Conservation (phyloP, 1,140 invertebrate genomes). For the Macrobrachium rosenbergii region DNA sequence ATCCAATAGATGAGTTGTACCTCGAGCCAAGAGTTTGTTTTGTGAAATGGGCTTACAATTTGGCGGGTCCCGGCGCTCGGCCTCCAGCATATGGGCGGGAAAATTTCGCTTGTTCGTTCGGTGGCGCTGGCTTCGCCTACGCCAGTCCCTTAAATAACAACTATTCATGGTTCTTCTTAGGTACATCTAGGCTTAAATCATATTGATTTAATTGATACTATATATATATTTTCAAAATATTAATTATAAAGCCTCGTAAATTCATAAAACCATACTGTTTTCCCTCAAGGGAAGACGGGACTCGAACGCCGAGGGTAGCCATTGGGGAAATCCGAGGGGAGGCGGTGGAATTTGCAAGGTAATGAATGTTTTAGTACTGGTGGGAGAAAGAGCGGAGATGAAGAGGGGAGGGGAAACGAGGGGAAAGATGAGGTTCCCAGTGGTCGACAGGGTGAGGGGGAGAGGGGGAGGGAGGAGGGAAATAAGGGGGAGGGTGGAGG, state of each 20-base stretch:
- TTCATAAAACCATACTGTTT: no score
- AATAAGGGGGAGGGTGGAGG: background rate
- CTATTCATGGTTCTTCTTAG: no score
- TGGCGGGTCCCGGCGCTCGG: conserved; percentile 6
- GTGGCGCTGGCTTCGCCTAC: conserved; percentile 11
- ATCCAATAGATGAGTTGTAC: conserved; percentile 46
- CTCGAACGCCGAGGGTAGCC: background rate
- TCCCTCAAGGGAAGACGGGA: background rate
- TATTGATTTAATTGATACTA: no score
- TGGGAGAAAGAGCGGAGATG: conserved; percentile 22
- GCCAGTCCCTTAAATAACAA: no score
- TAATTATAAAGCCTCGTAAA: no score
- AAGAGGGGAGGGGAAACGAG: background rate
- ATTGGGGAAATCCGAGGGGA: conserved; percentile 44
- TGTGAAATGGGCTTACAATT: conserved; percentile 56
- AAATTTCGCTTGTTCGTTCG: background rate
- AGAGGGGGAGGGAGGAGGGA: background rate
- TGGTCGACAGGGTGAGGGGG: background rate
- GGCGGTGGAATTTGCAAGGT: conserved; percentile 56
- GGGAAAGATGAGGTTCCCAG: background rate
- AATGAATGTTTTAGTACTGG: conserved; percentile 61
- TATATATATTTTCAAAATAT: no score
- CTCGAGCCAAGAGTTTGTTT: conserved; percentile 45
- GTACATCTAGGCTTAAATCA: no score
- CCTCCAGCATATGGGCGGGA: conserved; percentile 42